Evolutionary conservation across 1,140 invertebrate species (phyloP).

Genomic region (Drosophila sproati): DNA sequence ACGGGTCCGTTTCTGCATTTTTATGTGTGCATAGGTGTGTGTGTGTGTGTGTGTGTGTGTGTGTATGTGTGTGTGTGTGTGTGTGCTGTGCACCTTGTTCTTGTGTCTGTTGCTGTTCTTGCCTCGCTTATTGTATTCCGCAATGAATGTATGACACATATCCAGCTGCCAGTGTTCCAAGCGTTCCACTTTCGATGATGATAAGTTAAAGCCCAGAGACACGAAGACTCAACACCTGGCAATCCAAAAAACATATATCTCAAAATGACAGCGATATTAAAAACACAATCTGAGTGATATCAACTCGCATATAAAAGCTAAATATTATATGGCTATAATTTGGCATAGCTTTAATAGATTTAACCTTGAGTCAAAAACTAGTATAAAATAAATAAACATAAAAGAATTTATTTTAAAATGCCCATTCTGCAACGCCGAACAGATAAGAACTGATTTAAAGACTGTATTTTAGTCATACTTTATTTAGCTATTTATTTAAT

Average conservation of each 20-base stretch:
- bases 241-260: constrained; percentile 25
- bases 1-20: constrained; percentile 4
- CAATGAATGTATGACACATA: constrained; percentile 74
- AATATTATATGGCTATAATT: neutral
- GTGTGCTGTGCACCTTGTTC: constrained; percentile 55
- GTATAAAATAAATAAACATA: no score
- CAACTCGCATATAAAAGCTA: neutral
- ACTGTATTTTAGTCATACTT: no score
- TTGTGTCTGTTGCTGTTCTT: constrained; percentile 15
- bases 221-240: constrained; percentile 10
- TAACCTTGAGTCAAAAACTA: no score
- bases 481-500: no score
- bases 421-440: no score
- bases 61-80: no score
- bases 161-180: constrained; percentile 39
- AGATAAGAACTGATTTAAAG: no score
- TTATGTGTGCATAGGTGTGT: constrained; percentile 15
- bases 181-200: constrained; percentile 32
- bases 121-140: constrained; percentile 67
- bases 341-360: no score
- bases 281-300: neutral
- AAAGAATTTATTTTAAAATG: no score
- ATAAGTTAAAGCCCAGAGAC: constrained; percentile 20
- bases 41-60: neutral
- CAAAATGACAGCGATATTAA: neutral